Evolutionary conservation across 2,113 vertebrate genomes (phyloP), one percentile per base, ranked within the genome.

Genomic region (Toxostoma redivivum): DNA sequence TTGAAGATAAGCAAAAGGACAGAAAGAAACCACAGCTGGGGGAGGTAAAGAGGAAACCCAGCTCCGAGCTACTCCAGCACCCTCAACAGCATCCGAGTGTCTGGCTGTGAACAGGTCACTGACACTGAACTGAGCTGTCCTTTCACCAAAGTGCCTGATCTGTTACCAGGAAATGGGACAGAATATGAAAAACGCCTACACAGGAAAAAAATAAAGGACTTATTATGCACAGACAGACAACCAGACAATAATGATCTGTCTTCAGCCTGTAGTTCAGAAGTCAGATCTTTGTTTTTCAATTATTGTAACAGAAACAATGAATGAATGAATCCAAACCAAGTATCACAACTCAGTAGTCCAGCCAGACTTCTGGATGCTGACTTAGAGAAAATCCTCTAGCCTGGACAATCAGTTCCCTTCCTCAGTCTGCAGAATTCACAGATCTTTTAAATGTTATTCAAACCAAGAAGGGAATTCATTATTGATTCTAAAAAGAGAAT

Each of bases 1-100:
- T 6, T 13, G 6, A 24, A 35, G 35, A 22, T 3, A 9, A n/a
- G 5, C 12, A 16, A 8, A 40, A 42, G n/a, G 42, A 38, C 13
- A 7, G 50, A 10, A 51, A 11, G 56, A 61, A 71, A 4, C 7
- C 18, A 6, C 19, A 24, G 53, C 35, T 20, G 21, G 27, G 35
- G 56, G 21, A 73, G 8, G 17, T 7, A 1, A 22, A 50, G 45
- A 24, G 42, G 24, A 56, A 16, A 30, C 0, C 0, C 7, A 20
- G 4, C 45, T 31, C 48, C 0, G 10, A 33, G 77, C n/a, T 8
- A 13, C 14, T 37, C 54, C 30, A 16, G 38, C 9, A 67, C 4
- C 13, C 33, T 5, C 3, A 10, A 2, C 10, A 58, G 38, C 28
- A 30, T 9, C 11, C 1, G 0, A 3, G 28, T 2, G 7, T 1